Evolutionary conservation across 53 echinoderm and acorn worm genomes (phyloP).

Genomic region (Mesocentrotus franciscanus): DNA sequence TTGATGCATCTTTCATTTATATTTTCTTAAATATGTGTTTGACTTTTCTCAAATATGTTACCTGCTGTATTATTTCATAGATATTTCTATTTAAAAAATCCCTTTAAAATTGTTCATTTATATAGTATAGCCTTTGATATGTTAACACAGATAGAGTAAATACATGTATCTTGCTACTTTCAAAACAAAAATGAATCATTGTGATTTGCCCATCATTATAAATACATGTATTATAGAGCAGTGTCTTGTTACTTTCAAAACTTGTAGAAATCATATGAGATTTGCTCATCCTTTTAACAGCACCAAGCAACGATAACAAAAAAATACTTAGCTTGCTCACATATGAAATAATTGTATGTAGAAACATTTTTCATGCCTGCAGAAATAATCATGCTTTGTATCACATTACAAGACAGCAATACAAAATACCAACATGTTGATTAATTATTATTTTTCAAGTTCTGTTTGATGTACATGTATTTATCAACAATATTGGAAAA

Average conservation of each 20-base stretch:
- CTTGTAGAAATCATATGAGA: not conserved
- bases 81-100: not conserved
- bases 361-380: not conserved
- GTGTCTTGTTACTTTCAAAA: not conserved
- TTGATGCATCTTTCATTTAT: not conserved
- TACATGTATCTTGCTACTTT: too few relatives aligned
- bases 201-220: too few relatives aligned
- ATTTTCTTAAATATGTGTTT: not conserved
- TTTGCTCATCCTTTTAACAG: not conserved
- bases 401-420: not conserved
- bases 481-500: not conserved
- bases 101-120: not conserved
- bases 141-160: not conserved
- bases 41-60: not conserved
- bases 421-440: not conserved
- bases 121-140: not conserved
- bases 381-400: not conserved
- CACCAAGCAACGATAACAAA: not conserved
- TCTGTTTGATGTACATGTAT: not conserved
- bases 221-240: not conserved
- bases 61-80: not conserved
- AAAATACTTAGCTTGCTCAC: not conserved
- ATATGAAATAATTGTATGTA: not conserved
- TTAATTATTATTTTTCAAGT: not conserved
- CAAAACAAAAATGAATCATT: too few relatives aligned